phyloP scores from a whole-genome alignment of 2,888 invertebrate species.

The Ophion obscuratus region DNA sequence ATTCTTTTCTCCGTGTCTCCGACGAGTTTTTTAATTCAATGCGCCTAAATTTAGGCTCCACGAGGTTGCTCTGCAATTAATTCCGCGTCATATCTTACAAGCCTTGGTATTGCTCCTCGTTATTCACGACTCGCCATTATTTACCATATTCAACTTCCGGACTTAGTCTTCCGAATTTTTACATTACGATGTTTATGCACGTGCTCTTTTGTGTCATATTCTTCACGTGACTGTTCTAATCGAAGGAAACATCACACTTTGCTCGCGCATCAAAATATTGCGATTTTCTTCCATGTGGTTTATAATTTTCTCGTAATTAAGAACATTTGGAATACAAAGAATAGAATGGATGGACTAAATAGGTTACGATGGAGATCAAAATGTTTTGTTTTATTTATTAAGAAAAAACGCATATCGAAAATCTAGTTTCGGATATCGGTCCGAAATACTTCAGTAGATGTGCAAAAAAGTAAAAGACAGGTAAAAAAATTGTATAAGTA shows the following conservation, averaged over 20 bases:
- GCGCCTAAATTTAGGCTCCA: too few species aligned
- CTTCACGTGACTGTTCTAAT: not conserved
- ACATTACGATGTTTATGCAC: too few species aligned
- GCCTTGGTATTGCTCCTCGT: too few species aligned
- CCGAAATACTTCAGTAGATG: conserved; percentile 3
- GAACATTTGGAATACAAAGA: not conserved
- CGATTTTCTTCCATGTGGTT: not conserved
- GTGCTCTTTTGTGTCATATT: not conserved
- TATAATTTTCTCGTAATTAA: not conserved
- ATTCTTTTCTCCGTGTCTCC: too few species aligned
- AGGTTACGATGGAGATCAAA: not conserved
- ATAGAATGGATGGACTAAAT: not conserved
- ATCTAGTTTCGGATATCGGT: conserved; percentile 2
- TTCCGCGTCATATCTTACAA: too few species aligned
- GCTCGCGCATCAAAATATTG: not conserved
- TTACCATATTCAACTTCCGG: too few species aligned
- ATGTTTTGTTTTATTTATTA: not conserved
- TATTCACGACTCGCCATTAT: too few species aligned
- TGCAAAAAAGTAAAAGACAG: conserved; percentile 12
- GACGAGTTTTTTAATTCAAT: too few species aligned
- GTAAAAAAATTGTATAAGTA: conserved; percentile 4
- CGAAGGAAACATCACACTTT: not conserved
- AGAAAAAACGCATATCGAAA: conserved; percentile 1
- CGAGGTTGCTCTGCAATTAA: too few species aligned
- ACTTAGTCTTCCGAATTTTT: too few species aligned